Percentiles rank a stretch among this genome's conserved stretches.
Conservation (phyloP, 2,888 invertebrate species). For the Muschampia staudingeri region DNA sequence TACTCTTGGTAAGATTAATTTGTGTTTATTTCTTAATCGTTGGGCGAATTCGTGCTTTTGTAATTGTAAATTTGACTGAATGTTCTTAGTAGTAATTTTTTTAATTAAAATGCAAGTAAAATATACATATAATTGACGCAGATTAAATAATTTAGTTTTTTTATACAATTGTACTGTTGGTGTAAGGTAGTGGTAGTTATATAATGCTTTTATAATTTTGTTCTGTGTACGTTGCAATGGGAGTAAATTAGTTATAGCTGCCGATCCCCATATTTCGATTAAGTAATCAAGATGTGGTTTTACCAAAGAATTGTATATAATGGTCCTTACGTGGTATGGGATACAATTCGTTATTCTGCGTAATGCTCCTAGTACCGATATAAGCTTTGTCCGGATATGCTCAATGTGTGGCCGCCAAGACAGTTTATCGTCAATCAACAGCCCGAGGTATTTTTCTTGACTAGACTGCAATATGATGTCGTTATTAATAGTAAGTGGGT, state of each 20-base stretch:
- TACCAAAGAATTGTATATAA: background rate
- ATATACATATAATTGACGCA: background rate
- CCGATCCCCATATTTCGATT: background rate
- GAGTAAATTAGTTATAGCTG: background rate
- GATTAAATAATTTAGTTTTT: background rate
- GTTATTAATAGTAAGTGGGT: too few relatives aligned
- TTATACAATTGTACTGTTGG: slow-evolving; percentile 2
- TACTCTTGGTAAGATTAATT: background rate
- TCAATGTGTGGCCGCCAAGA: background rate
- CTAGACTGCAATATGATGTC: too few relatives aligned
- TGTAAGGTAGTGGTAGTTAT: background rate
- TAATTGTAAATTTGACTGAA: slow-evolving; percentile 1
- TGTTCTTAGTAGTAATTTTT: slow-evolving; percentile 2
- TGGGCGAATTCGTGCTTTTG: background rate
- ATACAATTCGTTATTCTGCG: background rate
- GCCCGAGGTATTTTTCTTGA: too few relatives aligned
- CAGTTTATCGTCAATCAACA: background rate
- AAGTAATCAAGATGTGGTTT: background rate
- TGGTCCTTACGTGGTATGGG: background rate
- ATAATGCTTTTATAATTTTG: background rate
- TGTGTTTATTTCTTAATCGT: background rate
- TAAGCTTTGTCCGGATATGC: background rate
- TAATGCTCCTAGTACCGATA: background rate
- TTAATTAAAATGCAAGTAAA: slow-evolving; percentile 3
- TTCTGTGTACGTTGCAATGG: background rate